A percentile compares a stretch with the other conserved stretches of the same genome.
phyloP scores from a whole-genome alignment of 2,113 vertebrate genomes.

The Onychostoma macrolepis region DNA sequence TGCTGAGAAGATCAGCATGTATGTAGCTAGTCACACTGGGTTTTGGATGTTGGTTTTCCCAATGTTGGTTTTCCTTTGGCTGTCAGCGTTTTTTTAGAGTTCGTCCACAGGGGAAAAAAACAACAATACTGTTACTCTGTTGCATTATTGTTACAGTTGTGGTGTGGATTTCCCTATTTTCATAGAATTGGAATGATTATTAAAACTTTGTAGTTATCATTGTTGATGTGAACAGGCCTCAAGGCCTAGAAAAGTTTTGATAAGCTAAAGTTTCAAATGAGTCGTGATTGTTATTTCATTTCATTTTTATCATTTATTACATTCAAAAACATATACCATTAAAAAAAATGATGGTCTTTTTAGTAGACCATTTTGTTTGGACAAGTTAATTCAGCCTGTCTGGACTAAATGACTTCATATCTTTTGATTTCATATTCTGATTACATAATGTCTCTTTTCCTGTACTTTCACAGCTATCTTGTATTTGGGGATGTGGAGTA shows the following conservation, averaged over 20 bases:
- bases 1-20: neutral
- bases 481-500: neutral
- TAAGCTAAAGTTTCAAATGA: neutral
- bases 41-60: neutral
- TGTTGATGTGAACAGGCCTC: too few relatives aligned
- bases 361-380: neutral
- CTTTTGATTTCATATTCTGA: neutral
- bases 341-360: neutral
- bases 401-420: neutral
- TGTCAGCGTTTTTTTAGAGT: too few relatives aligned
- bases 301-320: neutral
- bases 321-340: neutral
- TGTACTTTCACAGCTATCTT: neutral
- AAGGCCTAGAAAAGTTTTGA: neutral
- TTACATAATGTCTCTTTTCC: neutral
- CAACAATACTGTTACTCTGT: neutral
- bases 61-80: neutral
- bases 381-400: neutral
- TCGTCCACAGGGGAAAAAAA: too few relatives aligned
- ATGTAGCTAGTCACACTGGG: neutral
- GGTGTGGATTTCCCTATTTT: neutral
- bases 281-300: neutral
- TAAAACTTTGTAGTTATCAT: too few relatives aligned
- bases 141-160: neutral
- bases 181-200: too few relatives aligned